Evolutionary conservation across 2,113 vertebrate species (phyloP).

Genomic region (Ochotona princeps): DNA sequence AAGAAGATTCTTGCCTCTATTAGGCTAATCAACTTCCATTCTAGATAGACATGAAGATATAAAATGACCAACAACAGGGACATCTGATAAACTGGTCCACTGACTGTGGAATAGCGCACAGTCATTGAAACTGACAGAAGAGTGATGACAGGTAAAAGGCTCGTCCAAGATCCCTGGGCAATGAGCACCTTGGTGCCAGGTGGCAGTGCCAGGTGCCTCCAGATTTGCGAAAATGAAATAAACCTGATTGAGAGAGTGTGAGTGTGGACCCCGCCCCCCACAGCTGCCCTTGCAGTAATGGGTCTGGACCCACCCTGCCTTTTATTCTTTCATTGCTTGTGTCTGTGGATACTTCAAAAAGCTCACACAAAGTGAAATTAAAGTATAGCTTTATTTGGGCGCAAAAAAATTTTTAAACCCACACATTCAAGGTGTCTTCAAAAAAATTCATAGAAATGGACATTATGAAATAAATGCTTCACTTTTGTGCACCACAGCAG

Average conservation of each 20-base stretch:
- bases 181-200: neutral
- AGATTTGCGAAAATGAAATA: neutral
- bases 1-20: neutral
- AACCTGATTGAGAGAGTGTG: fast-evolving
- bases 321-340: too few relatives aligned
- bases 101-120: neutral
- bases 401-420: too few relatives aligned
- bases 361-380: too few relatives aligned
- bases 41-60: neutral
- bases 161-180: neutral
- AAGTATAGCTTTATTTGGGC: too few relatives aligned
- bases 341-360: too few relatives aligned
- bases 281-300: neutral
- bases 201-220: neutral
- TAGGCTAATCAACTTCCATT: neutral
- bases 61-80: fast-evolving
- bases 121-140: neutral
- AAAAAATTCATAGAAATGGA: too few relatives aligned
- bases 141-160: neutral
- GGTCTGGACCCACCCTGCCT: neutral
- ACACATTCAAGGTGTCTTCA: too few relatives aligned
- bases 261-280: too few relatives aligned
- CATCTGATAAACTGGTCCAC: neutral
- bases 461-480: too few relatives aligned
- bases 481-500: too few relatives aligned